Evolutionary conservation across 2,797 vertebrate genomes (phyloP).

Genomic region (Schizopygopsis pylzovi): DNA sequence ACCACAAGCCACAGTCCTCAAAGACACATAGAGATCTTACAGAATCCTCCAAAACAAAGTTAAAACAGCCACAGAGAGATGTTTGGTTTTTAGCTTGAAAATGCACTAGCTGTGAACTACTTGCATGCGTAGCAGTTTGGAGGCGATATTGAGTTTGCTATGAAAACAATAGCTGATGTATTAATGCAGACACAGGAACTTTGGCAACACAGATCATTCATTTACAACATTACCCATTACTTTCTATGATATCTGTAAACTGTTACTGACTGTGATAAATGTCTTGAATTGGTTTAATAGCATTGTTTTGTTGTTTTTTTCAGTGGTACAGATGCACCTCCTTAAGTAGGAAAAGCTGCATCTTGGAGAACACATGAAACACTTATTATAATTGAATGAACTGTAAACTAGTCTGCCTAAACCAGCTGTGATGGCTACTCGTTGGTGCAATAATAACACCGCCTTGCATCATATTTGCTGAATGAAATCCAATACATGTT

Average conservation of each 20-base stretch:
- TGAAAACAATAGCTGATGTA: slow-evolving; percentile 2
- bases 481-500: not conserved
- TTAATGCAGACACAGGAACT: not conserved
- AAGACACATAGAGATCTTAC: not conserved
- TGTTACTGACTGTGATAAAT: not conserved
- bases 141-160: not conserved
- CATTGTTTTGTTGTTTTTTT: not conserved
- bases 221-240: not conserved
- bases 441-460: not conserved
- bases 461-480: not conserved
- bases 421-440: not conserved
- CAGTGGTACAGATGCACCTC: not conserved
- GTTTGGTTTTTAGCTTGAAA: not conserved
- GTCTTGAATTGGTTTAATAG: not conserved
- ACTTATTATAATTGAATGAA: not conserved
- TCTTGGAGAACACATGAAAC: not conserved
- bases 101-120: not conserved
- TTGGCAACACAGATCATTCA: not conserved
- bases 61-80: slow-evolving; percentile 3
- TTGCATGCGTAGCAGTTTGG: slow-evolving; percentile 16
- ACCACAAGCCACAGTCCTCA: not conserved
- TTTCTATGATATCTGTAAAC: not conserved
- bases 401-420: not conserved
- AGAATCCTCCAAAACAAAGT: slow-evolving; percentile 4
- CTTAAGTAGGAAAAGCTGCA: not conserved